Percentiles rank a stretch among this genome's conserved stretches.
phyloP scores from a whole-genome alignment of 2,113 vertebrate species.

The Scomber colias region DNA sequence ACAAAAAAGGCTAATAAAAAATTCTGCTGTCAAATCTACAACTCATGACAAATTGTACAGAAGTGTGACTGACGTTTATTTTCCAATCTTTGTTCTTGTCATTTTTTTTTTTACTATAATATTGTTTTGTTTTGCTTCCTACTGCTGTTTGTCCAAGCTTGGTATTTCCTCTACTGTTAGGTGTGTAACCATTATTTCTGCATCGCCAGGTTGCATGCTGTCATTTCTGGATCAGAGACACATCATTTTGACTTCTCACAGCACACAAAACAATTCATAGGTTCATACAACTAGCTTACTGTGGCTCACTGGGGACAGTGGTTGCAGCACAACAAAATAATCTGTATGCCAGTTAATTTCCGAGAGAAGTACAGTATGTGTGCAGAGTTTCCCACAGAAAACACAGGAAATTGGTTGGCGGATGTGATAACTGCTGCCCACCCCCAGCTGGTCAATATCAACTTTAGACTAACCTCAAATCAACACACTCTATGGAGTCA shows the following conservation, averaged over 20 bases:
- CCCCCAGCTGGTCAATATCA: neutral
- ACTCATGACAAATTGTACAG: neutral
- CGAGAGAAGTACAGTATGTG: neutral
- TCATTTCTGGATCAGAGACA: slow-evolving; percentile 14
- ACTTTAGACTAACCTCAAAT: too few species aligned
- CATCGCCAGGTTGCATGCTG: slow-evolving; percentile 13
- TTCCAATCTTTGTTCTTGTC: slow-evolving; percentile 3
- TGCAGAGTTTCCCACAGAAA: neutral
- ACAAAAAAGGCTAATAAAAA: slow-evolving; percentile 2
- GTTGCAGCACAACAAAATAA: neutral
- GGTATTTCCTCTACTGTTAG: neutral
- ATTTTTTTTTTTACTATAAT: neutral
- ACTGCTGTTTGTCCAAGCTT: neutral
- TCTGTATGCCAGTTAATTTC: neutral
- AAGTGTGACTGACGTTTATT: neutral
- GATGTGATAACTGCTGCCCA: neutral
- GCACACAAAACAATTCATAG: neutral
- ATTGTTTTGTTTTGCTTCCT: neutral
- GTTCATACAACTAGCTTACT: neutral
- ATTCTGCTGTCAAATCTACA: neutral
- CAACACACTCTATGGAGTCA: too few species aligned
- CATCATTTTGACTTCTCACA: slow-evolving; percentile 3
- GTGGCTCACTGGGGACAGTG: neutral
- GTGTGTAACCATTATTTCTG: slow-evolving; percentile 3
- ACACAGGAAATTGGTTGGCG: neutral